These are phyloP conservation scores for Mamestra configurata DNA, from an alignment of 1,140 invertebrate species.

Conservation along the genomic window DNA sequence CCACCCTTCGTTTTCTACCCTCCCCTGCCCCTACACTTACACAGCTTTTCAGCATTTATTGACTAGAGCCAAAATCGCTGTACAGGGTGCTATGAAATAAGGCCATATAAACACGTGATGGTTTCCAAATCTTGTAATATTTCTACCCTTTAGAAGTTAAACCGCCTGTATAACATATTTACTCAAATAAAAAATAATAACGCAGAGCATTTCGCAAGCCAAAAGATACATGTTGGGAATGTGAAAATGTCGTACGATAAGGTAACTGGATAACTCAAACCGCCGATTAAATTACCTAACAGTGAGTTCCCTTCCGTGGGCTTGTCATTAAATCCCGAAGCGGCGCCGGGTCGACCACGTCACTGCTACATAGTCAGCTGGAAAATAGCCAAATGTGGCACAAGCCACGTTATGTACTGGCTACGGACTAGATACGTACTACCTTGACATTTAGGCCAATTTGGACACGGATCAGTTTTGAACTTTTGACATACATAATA, in stretches of 20 bases:
- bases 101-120: no score
- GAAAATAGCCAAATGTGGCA: conserved; percentile 61
- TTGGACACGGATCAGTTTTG: conserved; percentile 26
- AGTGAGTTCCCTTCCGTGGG: conserved; percentile 34
- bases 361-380: conserved; percentile 45
- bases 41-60: background rate
- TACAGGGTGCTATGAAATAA: no score
- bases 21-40: no score
- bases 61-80: background rate
- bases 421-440: conserved; percentile 34
- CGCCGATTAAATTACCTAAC: conserved; percentile 14
- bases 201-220: no score
- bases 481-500: conserved; percentile 32
- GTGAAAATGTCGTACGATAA: background rate
- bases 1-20: background rate
- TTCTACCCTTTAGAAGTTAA: no score
- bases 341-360: conserved; percentile 9
- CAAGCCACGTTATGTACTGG: conserved; percentile 40
- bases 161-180: no score
- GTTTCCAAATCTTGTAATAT: no score
- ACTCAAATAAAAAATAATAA: no score
- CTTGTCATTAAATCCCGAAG: conserved; percentile 25
- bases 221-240: no score
- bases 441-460: conserved; percentile 47
- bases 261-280: background rate